phyloP scores from a whole-genome alignment of 2,888 invertebrate species.

The Lycophotia porphyrea region DNA sequence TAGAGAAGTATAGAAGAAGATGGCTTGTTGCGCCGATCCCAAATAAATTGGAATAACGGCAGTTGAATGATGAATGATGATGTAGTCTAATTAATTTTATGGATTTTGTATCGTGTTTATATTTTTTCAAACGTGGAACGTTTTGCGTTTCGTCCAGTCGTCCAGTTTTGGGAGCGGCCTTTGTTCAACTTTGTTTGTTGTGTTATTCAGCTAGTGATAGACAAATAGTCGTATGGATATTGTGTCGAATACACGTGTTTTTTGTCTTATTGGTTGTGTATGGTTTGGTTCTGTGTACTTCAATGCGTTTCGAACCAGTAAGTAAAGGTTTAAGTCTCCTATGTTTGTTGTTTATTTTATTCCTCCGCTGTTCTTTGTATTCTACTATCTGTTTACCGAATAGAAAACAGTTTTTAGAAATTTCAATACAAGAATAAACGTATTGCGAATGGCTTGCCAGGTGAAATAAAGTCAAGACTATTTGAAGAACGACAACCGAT shows the following conservation, averaged over 20 bases:
- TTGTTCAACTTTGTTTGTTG: constrained; percentile 9
- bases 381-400: too few relatives aligned
- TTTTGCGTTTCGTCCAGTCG: constrained; percentile 7
- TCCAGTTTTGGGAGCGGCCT: constrained; percentile 23
- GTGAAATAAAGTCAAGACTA: too few relatives aligned
- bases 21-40: neutral
- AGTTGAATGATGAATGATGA: neutral
- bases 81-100: constrained; percentile 27
- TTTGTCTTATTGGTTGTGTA: neutral
- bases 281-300: neutral
- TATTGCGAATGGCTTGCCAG: too few relatives aligned
- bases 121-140: neutral
- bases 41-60: neutral
- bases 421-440: too few relatives aligned
- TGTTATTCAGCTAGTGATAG: constrained; percentile 5
- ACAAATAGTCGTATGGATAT: neutral
- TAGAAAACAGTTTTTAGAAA: too few relatives aligned
- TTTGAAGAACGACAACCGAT: too few relatives aligned
- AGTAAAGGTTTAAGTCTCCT: neutral
- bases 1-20: neutral
- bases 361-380: neutral
- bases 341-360: too few relatives aligned
- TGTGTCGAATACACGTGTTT: neutral
- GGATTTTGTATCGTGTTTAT: constrained; percentile 36
- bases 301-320: neutral